phyloP scores from a whole-genome alignment of 2,113 vertebrate species.

The Euleptes europaea region DNA sequence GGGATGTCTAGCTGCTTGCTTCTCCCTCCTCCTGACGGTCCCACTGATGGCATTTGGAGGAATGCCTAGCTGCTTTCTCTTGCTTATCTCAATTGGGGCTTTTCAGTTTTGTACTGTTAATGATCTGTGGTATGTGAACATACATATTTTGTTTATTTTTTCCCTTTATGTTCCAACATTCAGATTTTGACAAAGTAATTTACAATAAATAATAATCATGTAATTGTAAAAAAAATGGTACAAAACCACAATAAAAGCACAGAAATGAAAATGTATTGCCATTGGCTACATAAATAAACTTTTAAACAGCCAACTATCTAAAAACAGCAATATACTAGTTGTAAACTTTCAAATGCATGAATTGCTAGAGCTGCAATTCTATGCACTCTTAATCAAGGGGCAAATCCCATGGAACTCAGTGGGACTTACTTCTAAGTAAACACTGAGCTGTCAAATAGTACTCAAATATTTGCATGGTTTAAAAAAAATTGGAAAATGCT shows the following conservation, averaged over 20 bases:
- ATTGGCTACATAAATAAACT: background rate
- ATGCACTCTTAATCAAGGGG: background rate
- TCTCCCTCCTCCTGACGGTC: too few species aligned
- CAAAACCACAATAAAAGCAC: background rate
- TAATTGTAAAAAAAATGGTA: background rate
- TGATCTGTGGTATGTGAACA: background rate
- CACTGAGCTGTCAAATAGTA: background rate
- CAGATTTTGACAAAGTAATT: background rate
- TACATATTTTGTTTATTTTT: background rate
- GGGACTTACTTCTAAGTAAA: background rate
- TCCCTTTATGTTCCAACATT: background rate
- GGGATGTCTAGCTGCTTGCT: too few species aligned
- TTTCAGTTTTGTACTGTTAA: background rate
- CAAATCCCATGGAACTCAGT: background rate
- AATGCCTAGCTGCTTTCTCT: too few species aligned
- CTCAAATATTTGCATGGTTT: background rate
- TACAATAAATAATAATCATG: background rate
- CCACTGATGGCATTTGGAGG: too few species aligned
- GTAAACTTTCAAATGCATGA: background rate
- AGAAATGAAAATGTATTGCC: background rate
- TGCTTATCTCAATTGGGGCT: too few species aligned
- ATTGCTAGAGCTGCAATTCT: background rate
- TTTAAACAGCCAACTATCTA: background rate
- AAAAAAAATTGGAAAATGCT: background rate
- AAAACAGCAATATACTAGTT: background rate